phyloP scores from a whole-genome alignment of 2,797 vertebrate genomes.

The Gouania willdenowi region DNA sequence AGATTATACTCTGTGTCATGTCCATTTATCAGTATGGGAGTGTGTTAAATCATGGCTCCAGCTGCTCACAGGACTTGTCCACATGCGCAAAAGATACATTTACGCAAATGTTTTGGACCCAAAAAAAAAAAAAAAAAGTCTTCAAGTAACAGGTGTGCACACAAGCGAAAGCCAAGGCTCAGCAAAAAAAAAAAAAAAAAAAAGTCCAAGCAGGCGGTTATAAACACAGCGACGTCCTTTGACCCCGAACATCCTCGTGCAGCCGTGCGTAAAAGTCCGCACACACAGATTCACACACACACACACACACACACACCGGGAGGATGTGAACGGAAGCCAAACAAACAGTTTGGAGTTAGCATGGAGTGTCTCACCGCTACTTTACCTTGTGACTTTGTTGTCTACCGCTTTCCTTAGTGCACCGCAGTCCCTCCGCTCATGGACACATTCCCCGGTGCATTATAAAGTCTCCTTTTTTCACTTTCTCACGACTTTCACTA shows the following conservation, averaged over 20 bases:
- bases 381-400: conserved; percentile 67
- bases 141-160: conserved; percentile 66
- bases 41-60: background rate
- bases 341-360: background rate
- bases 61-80: conserved; percentile 5
- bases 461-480: conserved; percentile 33
- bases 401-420: conserved; percentile 7
- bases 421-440: conserved; percentile 40
- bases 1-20: conserved; percentile 1
- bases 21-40: background rate
- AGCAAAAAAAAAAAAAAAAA: conserved; percentile 18
- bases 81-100: background rate
- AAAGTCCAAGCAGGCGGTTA: conserved; percentile 10
- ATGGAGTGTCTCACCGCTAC: background rate
- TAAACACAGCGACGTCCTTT: conserved; percentile 14
- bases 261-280: background rate
- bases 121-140: conserved; percentile 31
- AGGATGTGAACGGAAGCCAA: background rate
- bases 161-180: conserved; percentile 28
- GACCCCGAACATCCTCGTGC: background rate
- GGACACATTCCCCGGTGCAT: conserved; percentile 47
- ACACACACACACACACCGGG: too few relatives aligned
- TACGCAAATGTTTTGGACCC: background rate
- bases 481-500: conserved; percentile 5
- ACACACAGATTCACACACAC: too few relatives aligned